Base-by-base conservation (phyloP, 2,113 vertebrate species). In the Anhinga anhinga region DNA sequence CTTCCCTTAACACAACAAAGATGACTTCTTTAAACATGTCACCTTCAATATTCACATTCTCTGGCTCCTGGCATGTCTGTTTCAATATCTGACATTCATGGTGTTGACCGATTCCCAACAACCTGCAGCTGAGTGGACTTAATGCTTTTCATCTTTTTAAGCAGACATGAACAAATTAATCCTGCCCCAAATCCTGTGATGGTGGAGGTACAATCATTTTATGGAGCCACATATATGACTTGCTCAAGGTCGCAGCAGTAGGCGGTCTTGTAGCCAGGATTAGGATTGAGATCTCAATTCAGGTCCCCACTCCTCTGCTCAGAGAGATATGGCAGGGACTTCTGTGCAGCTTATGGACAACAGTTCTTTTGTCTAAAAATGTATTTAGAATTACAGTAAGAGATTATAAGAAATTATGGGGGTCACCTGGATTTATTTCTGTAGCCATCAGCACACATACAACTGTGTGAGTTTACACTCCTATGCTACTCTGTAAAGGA, bases 111-210 rank as follows among this genome's bases (percentile, higher is more conserved):
- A 81, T 42, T 90, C 32, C 63, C 52, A 93, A 30, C 44, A 86
- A 82, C 76, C 79, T 76, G 55, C 69, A 92, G 61, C 72, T 82
- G 65, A 86, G 49, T 81, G 47, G 44, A 63, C 80, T 78, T 90
- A 83, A 91, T 13, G 32, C 42, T 92, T 92, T 80, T 81, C 61
- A 92, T 78, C 67, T 93, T 91, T 83, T 84, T 92, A 95, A 81
- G 55, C 61, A 74, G 88, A 73, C 50, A 78, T 11, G 4, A 90
- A 83, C 65, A 92, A 76, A 86, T 84, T 67, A 95, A 86, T 95
- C 59, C 55, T 63, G 32, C 42, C 29, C 13, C 45, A 86, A 92
- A 82, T 62, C 88, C 92, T 69, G 55, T 40, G 70, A 78, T 56
- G 55, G 30, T 88, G 61, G 49, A 88, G 61, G 73, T 76, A 47